phyloP scores from a whole-genome alignment of 2,888 invertebrate genomes.

The Ophonus ardosiacus region DNA sequence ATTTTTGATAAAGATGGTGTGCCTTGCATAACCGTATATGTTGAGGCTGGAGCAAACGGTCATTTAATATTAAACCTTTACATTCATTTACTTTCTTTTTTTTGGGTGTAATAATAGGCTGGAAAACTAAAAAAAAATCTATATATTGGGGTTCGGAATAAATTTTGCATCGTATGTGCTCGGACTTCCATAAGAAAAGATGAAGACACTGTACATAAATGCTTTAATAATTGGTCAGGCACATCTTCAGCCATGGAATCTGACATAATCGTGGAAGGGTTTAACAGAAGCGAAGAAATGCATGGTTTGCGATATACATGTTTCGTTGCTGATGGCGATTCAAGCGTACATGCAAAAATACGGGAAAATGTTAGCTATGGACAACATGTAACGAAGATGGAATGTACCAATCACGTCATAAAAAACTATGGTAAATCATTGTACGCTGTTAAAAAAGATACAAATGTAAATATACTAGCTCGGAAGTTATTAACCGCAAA shows the following conservation, averaged over 20 bases:
- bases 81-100: not conserved
- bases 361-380: constrained; percentile 2
- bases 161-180: not conserved
- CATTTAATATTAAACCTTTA: not conserved
- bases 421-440: constrained; percentile 22
- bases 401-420: constrained; percentile 22
- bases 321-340: constrained; percentile 21
- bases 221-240: not conserved
- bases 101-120: not conserved
- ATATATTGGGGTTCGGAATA: not conserved
- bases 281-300: not conserved
- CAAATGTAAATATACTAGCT: not conserved
- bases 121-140: too few relatives aligned
- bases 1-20: not conserved
- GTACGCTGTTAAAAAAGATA: not conserved
- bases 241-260: not conserved
- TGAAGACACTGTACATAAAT: not conserved
- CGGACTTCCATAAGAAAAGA: not conserved
- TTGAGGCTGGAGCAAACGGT: not conserved
- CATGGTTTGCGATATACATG: not conserved
- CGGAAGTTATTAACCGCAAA: constrained; percentile 1
- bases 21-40: not conserved
- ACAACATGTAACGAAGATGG: not conserved
- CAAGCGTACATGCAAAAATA: not conserved
- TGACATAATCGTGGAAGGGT: not conserved